Percentiles rank a stretch among this genome's conserved stretches.
Evolutionary conservation across 2,113 vertebrate species (phyloP).

Genomic region (Gobius niger): DNA sequence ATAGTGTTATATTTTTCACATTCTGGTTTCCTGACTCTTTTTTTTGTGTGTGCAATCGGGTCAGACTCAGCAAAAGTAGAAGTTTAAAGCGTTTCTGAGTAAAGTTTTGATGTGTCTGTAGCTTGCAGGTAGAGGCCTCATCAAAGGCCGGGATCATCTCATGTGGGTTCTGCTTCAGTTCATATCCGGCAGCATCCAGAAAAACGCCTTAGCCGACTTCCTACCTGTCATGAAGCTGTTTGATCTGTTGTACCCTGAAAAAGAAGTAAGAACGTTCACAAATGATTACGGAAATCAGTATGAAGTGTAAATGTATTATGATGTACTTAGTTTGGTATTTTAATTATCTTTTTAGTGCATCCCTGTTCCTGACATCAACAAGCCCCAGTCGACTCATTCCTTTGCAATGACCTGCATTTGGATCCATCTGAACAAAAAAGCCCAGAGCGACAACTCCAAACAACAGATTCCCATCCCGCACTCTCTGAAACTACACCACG

Average conservation of each 20-base stretch:
- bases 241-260: slow-evolving; percentile 96
- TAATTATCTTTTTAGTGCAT: slow-evolving; percentile 81
- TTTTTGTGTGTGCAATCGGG: not conserved
- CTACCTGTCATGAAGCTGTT: slow-evolving; percentile 99
- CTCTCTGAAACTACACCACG: slow-evolving; percentile 95
- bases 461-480: slow-evolving; percentile 97
- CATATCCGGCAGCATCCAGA: slow-evolving; percentile 98
- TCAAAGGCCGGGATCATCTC: slow-evolving; percentile 96
- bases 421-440: slow-evolving; percentile 99
- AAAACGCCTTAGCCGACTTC: slow-evolving; percentile 95
- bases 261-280: slow-evolving; percentile 81
- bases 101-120: slow-evolving; percentile 54
- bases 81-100: not conserved
- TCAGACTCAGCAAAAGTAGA: not conserved
- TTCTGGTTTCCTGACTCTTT: not conserved
- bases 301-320: not conserved
- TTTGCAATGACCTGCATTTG: slow-evolving; percentile 99
- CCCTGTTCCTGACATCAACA: slow-evolving; percentile 98
- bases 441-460: slow-evolving; percentile 95
- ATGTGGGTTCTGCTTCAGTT: slow-evolving; percentile 99
- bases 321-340: not conserved
- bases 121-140: slow-evolving; percentile 97
- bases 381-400: slow-evolving; percentile 96
- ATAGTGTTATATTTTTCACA: not conserved
- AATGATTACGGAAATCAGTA: not conserved